Evolutionary conservation across 2,113 vertebrate genomes (phyloP).

Genomic region (Cyprinus carpio): DNA sequence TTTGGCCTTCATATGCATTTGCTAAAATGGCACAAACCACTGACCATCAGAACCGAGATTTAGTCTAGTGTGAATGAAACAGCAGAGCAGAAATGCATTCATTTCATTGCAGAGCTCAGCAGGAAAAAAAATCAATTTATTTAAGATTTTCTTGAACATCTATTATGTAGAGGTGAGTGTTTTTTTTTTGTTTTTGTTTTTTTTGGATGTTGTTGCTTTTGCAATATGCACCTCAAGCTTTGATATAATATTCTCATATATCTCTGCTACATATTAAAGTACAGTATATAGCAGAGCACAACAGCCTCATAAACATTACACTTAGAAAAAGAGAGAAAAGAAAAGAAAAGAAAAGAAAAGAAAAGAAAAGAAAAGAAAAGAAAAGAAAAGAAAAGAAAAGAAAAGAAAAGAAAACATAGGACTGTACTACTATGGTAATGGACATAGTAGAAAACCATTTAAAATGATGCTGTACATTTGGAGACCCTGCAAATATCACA

Average conservation of each 20-base stretch:
- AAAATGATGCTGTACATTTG: too few species aligned
- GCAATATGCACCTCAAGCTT: neutral
- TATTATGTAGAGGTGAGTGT: neutral
- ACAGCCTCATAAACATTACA: neutral
- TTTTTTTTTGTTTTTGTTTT: neutral
- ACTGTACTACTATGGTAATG: neutral
- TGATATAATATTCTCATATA: neutral
- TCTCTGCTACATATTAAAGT: neutral
- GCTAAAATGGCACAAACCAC: slow-evolving; percentile 7
- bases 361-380: too few species aligned
- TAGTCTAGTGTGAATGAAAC: slow-evolving; percentile 7
- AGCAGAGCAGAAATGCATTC: neutral
- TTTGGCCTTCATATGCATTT: slow-evolving; percentile 14
- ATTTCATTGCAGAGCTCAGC: neutral
- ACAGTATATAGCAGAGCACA: neutral
- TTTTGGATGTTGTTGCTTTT: neutral
- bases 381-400: too few species aligned
- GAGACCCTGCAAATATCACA: too few species aligned
- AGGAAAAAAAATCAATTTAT: neutral
- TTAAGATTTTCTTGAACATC: neutral
- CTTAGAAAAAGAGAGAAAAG: too few species aligned
- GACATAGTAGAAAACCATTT: neutral
- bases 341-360: too few species aligned
- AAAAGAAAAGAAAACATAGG: too few species aligned
- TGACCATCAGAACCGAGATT: neutral